Evolutionary conservation across 2,888 invertebrate species (phyloP).

Genomic region (Cheilosia soror): DNA sequence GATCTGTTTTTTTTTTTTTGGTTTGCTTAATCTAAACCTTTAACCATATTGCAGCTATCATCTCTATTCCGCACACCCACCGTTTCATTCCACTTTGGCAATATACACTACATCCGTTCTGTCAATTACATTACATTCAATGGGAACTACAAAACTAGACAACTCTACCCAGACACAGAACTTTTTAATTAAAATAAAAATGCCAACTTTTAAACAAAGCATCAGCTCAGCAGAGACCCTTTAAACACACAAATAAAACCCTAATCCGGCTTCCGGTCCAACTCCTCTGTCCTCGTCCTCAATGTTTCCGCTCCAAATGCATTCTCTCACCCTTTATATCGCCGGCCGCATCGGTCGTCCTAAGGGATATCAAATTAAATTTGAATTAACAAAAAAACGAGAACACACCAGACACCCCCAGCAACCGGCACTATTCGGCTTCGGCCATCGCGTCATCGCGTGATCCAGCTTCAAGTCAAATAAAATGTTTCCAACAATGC

Average conservation of each 20-base stretch:
- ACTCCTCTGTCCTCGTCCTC: constrained; percentile 13
- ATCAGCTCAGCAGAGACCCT: constrained; percentile 11
- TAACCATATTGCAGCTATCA: constrained; percentile 11
- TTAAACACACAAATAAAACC: constrained; percentile 58
- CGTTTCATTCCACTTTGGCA: constrained; percentile 12
- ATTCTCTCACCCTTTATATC: neutral
- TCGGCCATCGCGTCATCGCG: neutral
- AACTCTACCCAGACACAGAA: constrained; percentile 39
- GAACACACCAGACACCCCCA: neutral
- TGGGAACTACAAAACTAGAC: constrained; percentile 2
- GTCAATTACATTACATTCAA: constrained; percentile 49
- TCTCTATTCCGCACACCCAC: too few relatives aligned
- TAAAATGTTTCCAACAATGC: constrained; percentile 62
- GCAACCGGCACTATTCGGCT: neutral
- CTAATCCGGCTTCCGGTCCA: constrained; percentile 60
- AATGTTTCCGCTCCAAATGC: constrained; percentile 47
- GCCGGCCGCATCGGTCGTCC: constrained; percentile 4
- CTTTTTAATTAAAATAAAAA: constrained; percentile 74
- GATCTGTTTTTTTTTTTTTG: too few relatives aligned
- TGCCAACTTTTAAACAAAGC: constrained; percentile 57
- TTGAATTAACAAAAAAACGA: constrained; percentile 48
- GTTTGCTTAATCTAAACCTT: too few relatives aligned
- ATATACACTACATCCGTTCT: constrained; percentile 1
- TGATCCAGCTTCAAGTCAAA: constrained; percentile 47
- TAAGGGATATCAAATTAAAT: constrained; percentile 56